Percentiles rank a stretch among this genome's conserved stretches.
Conservation (phyloP, 1,140 invertebrate species). For the Drosophila willistoni region DNA sequence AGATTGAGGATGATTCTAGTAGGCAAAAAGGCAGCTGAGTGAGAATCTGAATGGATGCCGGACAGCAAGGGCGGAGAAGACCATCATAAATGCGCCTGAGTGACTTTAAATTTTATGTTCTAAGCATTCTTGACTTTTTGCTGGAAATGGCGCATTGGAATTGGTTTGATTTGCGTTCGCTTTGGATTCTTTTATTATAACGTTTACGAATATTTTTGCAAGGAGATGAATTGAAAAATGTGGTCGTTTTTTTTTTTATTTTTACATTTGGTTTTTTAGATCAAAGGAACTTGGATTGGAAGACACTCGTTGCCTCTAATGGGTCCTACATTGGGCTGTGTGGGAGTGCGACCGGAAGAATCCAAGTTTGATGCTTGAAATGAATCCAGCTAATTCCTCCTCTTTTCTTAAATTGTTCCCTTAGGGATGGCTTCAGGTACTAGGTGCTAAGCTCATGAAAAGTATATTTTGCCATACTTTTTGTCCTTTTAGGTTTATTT, state of each 20-base stretch:
- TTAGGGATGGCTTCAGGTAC: no score
- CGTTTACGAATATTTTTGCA: slow-evolving; percentile 5
- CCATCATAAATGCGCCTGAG: slow-evolving; percentile 54
- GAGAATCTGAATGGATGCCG: not conserved
- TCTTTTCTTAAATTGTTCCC: no score
- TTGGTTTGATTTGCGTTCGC: slow-evolving; percentile 14
- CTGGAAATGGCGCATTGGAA: slow-evolving; percentile 19
- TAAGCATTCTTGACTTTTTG: slow-evolving; percentile 20
- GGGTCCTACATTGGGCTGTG: not conserved
- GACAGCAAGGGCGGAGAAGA: slow-evolving; percentile 3
- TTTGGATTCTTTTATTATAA: slow-evolving; percentile 3
- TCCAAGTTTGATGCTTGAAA: not conserved
- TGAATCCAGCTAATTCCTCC: not conserved
- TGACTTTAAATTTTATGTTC: slow-evolving; percentile 48
- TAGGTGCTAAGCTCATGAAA: no score
- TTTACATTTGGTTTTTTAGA: not conserved
- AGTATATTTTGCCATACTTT: no score
- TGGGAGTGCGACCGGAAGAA: not conserved
- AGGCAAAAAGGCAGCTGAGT: slow-evolving; percentile 5
- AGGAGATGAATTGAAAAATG: not conserved
- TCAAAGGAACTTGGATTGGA: not conserved
- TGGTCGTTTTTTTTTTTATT: not conserved
- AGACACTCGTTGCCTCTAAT: not conserved
- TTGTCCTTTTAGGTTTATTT: no score
- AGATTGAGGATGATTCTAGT: slow-evolving; percentile 36